phyloP scores from a whole-genome alignment of 2,888 invertebrate genomes.

The Standfussiana lucernea region DNA sequence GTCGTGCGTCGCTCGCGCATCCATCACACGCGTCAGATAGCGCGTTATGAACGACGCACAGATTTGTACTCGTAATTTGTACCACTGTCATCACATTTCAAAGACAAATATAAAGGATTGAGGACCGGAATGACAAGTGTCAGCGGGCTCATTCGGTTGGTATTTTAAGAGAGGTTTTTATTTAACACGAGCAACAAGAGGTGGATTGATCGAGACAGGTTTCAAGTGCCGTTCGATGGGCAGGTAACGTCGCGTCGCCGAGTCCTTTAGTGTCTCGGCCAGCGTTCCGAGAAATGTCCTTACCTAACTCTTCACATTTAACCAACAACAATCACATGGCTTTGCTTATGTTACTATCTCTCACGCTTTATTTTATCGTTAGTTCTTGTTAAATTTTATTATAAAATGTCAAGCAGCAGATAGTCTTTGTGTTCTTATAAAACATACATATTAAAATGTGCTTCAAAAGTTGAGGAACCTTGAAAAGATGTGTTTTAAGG shows the following conservation, averaged over 20 bases:
- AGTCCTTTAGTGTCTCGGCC: constrained; percentile 84
- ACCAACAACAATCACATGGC: constrained; percentile 75
- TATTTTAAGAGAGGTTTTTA: constrained; percentile 90
- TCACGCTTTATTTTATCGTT: constrained; percentile 56
- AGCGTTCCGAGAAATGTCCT: constrained; percentile 88
- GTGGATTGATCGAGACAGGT: constrained; percentile 91
- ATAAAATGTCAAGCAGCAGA: constrained; percentile 1
- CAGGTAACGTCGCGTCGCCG: constrained; percentile 81
- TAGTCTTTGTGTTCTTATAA: constrained; percentile 9
- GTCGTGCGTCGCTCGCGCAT: constrained; percentile 80
- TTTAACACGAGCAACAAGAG: constrained; percentile 90
- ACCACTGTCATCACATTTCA: constrained; percentile 91
- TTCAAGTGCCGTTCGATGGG: constrained; percentile 88
- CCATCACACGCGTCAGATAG: constrained; percentile 88
- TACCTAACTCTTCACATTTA: constrained; percentile 80
- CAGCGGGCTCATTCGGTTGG: constrained; percentile 87
- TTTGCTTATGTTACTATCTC: constrained; percentile 64
- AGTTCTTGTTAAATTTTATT: constrained; percentile 36
- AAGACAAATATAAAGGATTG: constrained; percentile 91
- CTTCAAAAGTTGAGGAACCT: background rate
- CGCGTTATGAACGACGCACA: constrained; percentile 89
- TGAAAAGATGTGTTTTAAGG: constrained; percentile 17
- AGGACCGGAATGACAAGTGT: constrained; percentile 90
- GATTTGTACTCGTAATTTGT: constrained; percentile 91
- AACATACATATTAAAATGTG: constrained; percentile 16